Percentiles rank a stretch among this genome's conserved stretches.
These are phyloP conservation scores for Nymphalis c-album DNA, from an alignment of 2,888 invertebrate species.

Conservation along the genomic window DNA sequence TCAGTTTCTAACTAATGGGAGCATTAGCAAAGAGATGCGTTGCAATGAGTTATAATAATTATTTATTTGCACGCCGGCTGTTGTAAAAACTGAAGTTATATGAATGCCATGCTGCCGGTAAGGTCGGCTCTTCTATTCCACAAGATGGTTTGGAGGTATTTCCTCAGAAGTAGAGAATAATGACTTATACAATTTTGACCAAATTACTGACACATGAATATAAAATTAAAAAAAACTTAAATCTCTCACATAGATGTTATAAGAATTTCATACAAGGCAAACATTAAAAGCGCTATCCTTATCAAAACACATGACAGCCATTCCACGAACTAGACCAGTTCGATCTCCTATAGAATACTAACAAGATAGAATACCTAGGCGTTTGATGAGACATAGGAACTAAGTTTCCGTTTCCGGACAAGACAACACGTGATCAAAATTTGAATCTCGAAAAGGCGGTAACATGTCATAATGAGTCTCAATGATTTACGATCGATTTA, in stretches of 20 bases:
- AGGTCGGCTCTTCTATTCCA: too few species aligned
- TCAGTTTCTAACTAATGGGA: too few species aligned
- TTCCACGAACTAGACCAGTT: slow-evolving; percentile 34
- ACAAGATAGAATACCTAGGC: slow-evolving; percentile 30
- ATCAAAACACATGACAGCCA: slow-evolving; percentile 6
- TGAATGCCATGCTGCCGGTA: too few species aligned
- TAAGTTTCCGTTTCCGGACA: slow-evolving; percentile 35
- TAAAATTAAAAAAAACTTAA: too few species aligned
- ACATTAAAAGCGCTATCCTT: not conserved
- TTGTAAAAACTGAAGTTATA: too few species aligned
- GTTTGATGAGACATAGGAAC: slow-evolving; percentile 31
- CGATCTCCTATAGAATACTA: slow-evolving; percentile 24
- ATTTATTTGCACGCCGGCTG: too few species aligned
- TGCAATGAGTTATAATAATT: too few species aligned
- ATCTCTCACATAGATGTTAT: not conserved
- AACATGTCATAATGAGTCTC: slow-evolving; percentile 3
- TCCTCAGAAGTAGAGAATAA: too few species aligned
- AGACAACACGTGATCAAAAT: slow-evolving; percentile 23
- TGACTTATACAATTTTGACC: too few species aligned
- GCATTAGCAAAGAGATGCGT: too few species aligned
- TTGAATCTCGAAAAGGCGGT: slow-evolving; percentile 4
- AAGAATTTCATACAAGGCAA: not conserved
- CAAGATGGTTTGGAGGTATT: too few species aligned
- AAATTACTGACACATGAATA: too few species aligned
- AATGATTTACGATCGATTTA: not conserved